Percentiles rank a stretch among this genome's conserved stretches.
Conservation (phyloP, 2,888 invertebrate species). For the Agrotis exclamationis region DNA sequence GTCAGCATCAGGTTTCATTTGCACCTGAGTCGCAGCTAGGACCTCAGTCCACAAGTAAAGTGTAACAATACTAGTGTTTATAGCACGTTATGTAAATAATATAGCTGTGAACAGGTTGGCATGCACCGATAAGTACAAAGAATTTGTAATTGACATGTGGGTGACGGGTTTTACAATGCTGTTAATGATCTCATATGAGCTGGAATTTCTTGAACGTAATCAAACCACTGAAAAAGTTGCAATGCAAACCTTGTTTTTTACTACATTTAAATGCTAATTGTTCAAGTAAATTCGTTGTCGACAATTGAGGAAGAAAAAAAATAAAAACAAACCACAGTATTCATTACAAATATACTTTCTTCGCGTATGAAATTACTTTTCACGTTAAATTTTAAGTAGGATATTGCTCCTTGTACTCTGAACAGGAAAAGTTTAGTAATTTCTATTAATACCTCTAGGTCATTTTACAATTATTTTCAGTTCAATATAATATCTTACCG, state of each 20-base stretch:
- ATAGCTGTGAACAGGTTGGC: constrained; percentile 39
- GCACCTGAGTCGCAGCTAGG: constrained; percentile 65
- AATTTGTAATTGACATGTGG: constrained; percentile 47
- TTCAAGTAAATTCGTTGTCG: neutral
- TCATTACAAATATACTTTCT: constrained; percentile 2
- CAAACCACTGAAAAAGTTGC: constrained; percentile 8
- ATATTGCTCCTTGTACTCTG: neutral
- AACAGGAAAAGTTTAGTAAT: constrained; percentile 22
- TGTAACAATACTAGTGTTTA: constrained; percentile 42
- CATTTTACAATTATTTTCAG: constrained; percentile 19
- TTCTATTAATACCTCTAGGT: constrained; percentile 2
- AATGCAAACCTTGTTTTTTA: constrained; percentile 14
- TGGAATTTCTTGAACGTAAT: constrained; percentile 38
- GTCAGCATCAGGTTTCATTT: constrained; percentile 72
- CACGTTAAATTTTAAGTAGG: neutral
- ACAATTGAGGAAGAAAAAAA: neutral
- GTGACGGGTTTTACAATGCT: constrained; percentile 35
- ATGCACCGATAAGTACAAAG: constrained; percentile 63
- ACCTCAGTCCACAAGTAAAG: constrained; percentile 24
- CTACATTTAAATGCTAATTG: constrained; percentile 6
- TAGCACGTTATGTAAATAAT: constrained; percentile 55
- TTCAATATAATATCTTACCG: neutral
- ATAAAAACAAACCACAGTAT: neutral
- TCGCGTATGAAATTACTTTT: constrained; percentile 5
- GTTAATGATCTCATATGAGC: constrained; percentile 37